Base-by-base conservation (phyloP, 2,797 vertebrate species). In the Leuciscus waleckii region DNA sequence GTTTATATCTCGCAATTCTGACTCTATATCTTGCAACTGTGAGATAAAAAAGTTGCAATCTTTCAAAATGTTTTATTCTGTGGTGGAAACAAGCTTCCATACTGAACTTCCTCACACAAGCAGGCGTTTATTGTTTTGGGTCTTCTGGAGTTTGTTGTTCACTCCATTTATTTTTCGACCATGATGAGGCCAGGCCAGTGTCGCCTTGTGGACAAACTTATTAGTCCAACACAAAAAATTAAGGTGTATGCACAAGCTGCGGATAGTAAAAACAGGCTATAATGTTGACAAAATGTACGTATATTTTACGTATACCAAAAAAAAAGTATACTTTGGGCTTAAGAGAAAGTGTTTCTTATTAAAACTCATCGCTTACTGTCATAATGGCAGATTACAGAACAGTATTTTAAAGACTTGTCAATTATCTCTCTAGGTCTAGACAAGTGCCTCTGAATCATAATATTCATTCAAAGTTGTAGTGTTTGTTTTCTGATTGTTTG, bases 401-500 rank as follows among this genome's bases (percentile, higher is more conserved):
- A 90, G 87, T 88, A 90, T 90, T 90, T 84, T 67, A 51, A 84
- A 80, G 46, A 61, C 61, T 87, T 84, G 77, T 78, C 76, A 85
- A 73, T 82, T 85, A 83, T 74, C 70, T 65, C 68, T 75, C 68
- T 73, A 82, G 80, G 68, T 82, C 68, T 82, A 71, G 68, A 56
- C 80, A 71, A 39, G 11, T 76, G 61, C 23, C 71, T 76, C 68
- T 6, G 73, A 68, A 63, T 76, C 67, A 71, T 86, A 68, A 75
- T 63, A 83, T 82, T 70, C 71, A 39, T 71, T 80, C 58, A 35
- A 71, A 39, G 29, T 51, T 76, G 75, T 41, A 43, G 61, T 37
- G 46, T 84, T 79, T 65, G 37, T 81, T 85, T 77, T 83, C 26
- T 77, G 26, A 51, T 81, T 85, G 74, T 83, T 88, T 54, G 67